Base-by-base conservation (phyloP, 2,888 invertebrate genomes). In the Apoderus coryli region DNA sequence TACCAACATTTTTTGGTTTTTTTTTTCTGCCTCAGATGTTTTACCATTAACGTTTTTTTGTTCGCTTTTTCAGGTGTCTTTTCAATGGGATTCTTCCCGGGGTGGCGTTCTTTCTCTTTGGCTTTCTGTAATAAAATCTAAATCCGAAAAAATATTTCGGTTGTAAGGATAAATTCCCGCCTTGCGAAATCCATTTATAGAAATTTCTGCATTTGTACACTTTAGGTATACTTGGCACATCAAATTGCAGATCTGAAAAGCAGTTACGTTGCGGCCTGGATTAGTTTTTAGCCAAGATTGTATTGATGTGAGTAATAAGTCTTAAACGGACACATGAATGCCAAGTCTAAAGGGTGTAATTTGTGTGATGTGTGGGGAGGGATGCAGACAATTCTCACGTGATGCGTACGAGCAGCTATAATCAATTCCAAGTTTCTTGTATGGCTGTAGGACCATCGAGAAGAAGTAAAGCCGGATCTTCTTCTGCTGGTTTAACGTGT, bases 271-370 rank as follows among this genome's bases (percentile, higher is more conserved):
- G n/a, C n/a, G n/a, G n/a, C 12, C 28, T 3, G 29, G 22, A 22
- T 29, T 19, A 11, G 19, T 29, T 29, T 10, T 19, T n/a, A 28
- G 29, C 10, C 10, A 29, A 12, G 25, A 10, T 23, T 24, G 10
- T 7, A 19, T 31, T 26, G 16, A n/a, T 13, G 6, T 26, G 10
- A 3, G 7, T 7, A 16, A 19, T 19, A 11, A 5, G 19, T 26
- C 19, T 26, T 31, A 10, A 31, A 16, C 14, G 30, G 15, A 16
- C 7, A 11, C 26, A 22, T 31, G 22, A 31, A 31, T 4, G 14
- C 22, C 22, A 22, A 9, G 10, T 24, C 14, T 2, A 30, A 11
- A 14, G 30, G 14, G n/a, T 16, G 30, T 24, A 30, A 10, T 13
- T 25, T 23, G 15, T 24, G 23, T 6, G 30, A 24, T 2, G 24